Conservation (phyloP, 1,140 invertebrate genomes). For the Saccostrea echinata region DNA sequence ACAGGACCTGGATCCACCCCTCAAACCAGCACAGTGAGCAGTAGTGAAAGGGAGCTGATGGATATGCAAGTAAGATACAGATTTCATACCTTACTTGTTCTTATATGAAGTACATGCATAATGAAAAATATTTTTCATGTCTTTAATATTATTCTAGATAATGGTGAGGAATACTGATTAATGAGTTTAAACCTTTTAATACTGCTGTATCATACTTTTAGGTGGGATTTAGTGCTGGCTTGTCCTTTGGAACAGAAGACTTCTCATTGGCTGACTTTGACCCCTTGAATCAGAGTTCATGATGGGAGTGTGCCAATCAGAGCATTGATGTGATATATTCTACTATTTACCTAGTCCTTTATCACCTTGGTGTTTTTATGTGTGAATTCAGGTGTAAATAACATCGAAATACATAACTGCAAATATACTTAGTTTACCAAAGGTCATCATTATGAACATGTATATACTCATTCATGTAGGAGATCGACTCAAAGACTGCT, state of each 20-base stretch:
- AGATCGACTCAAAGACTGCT: neutral
- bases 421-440: neutral
- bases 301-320: slow-evolving; percentile 24
- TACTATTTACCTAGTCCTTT: slow-evolving; percentile 5
- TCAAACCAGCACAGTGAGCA: slow-evolving; percentile 41
- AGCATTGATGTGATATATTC: slow-evolving; percentile 34
- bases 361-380: neutral
- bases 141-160: too few relatives aligned
- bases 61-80: slow-evolving; percentile 88
- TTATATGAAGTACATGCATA: too few relatives aligned
- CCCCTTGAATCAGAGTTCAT: slow-evolving; percentile 82
- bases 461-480: neutral
- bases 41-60: slow-evolving; percentile 83
- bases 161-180: too few relatives aligned
- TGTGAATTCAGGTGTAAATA: neutral
- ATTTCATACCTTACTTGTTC: neutral
- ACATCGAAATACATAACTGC: neutral
- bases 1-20: slow-evolving; percentile 75
- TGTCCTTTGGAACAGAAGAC: slow-evolving; percentile 90
- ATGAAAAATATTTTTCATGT: too few relatives aligned
- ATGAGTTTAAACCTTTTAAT: too few relatives aligned
- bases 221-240: slow-evolving; percentile 91
- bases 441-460: neutral
- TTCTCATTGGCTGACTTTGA: slow-evolving; percentile 91
- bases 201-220: slow-evolving; percentile 77